Evolutionary conservation across 2,888 invertebrate species (phyloP), one percentile per base, ranked within the genome.

Genomic region (Colostygia pectinataria): DNA sequence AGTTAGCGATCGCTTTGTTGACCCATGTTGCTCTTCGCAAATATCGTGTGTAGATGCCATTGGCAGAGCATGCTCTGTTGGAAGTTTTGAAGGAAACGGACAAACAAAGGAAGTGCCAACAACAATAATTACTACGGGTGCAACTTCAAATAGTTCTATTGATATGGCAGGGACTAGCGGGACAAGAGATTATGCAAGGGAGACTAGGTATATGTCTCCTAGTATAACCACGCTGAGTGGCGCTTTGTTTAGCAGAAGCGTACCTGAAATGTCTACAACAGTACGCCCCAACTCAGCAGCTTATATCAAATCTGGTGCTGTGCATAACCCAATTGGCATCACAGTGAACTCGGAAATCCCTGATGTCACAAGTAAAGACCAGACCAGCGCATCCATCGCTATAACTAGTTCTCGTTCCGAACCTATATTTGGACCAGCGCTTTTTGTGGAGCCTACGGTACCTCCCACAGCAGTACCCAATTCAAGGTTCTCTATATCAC

Each of bases 401-500:
- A 15, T 39, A n/a, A 40, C 27, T 8, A 52, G 18, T 12, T 51
- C 47, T 8, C 28, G 20, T 4, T 42, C 39, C 1, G 46, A 52
- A 7, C 33, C 53, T 6, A 32, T 12, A 4, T 52, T 52, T 27
- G 51, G 15, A 1, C 33, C 43, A 27, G 40, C 32, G 23, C 29
- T 39, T 5, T 48, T 25, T 6, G 38, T 28, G 3, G 49, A 46
- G 25, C 6, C 47, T 4, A 29, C 28, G 2, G 33, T 23, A 13
- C 15, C 41, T 5, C 25, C 50, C 6, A 49, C 15, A 23, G 31
- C 20, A 2, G 51, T 55, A 14, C 46, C 57, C 4, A 58, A 58
- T 14, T 37, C 56, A 1, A 51, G 53, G 24, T 53, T 56, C 27
- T 55, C 56, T 4, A 53, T 55, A 45, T 58, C 56, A 4, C 54